Evolutionary conservation across 1,140 invertebrate genomes (phyloP).

Genomic region (Drosophila baimaii): DNA sequence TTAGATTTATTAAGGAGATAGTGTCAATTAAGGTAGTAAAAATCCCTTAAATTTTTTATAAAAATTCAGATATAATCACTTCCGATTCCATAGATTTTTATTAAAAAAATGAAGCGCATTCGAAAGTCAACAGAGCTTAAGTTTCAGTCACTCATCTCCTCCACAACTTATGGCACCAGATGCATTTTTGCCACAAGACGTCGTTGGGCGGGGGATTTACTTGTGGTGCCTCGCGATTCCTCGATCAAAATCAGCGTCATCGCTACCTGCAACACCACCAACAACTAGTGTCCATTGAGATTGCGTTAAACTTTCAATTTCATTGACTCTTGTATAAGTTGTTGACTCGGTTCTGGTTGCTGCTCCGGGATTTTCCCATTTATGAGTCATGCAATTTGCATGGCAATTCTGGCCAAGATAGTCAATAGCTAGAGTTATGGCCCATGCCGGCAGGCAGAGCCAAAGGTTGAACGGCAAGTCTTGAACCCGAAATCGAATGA

Average conservation of each 20-base stretch:
- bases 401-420: conserved; percentile 38
- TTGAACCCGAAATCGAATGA: conserved; percentile 39
- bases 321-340: conserved; percentile 57
- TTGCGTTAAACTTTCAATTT: conserved; percentile 72
- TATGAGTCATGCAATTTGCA: conserved; percentile 70
- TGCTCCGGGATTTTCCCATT: conserved; percentile 63
- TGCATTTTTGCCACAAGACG: conserved; percentile 36
- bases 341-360: conserved; percentile 23
- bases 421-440: conserved; percentile 35
- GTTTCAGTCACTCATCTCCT: not conserved
- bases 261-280: conserved; percentile 40
- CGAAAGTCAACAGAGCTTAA: not conserved
- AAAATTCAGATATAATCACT: too few species aligned
- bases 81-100: too few species aligned
- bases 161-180: conserved; percentile 12
- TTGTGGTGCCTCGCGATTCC: conserved; percentile 30
- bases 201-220: conserved; percentile 18
- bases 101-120: not conserved
- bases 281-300: conserved; percentile 49
- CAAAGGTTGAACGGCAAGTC: conserved; percentile 34
- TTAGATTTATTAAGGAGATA: not conserved
- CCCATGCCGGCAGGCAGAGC: not conserved
- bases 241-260: conserved; percentile 53
- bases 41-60: not conserved
- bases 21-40: not conserved